phyloP scores from a whole-genome alignment of 2,113 vertebrate genomes.

The Sorex araneus region DNA sequence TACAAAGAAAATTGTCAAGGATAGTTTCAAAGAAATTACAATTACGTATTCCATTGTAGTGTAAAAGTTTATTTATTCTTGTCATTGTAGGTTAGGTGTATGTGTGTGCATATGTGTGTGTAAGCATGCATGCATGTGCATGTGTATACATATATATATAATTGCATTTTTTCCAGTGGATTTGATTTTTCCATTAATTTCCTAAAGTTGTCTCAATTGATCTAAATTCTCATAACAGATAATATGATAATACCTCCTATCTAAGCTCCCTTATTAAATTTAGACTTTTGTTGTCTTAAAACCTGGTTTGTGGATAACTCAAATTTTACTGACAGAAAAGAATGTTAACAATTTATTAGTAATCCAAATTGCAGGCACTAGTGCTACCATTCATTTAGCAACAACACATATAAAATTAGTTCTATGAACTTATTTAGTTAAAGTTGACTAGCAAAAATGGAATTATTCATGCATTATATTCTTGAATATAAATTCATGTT shows the following conservation, averaged over 20 bases:
- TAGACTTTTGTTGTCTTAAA: not conserved
- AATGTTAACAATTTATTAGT: slow-evolving; percentile 34
- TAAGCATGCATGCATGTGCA: no score
- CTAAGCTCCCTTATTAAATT: not conserved
- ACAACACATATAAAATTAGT: slow-evolving; percentile 10
- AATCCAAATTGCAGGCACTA: not conserved
- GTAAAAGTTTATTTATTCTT: not conserved
- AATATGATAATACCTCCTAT: not conserved
- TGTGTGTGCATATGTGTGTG: no score
- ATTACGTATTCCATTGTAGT: not conserved
- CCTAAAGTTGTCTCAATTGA: slow-evolving; percentile 1
- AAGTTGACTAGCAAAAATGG: slow-evolving; percentile 17
- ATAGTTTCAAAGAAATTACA: not conserved
- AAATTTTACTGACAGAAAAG: not conserved
- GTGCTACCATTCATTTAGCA: slow-evolving; percentile 38
- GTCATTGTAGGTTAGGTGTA: not conserved
- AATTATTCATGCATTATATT: slow-evolving; percentile 34
- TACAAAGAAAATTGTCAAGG: not conserved
- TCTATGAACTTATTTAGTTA: slow-evolving; percentile 29
- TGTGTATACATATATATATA: no score
- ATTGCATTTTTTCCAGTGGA: not conserved
- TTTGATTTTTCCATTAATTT: slow-evolving; percentile 29
- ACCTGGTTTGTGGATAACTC: not conserved
- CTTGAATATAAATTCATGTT: slow-evolving; percentile 10
- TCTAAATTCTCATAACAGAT: not conserved